Conservation (phyloP, 2,888 invertebrate genomes). For the Hemistola chrysoprasaria region DNA sequence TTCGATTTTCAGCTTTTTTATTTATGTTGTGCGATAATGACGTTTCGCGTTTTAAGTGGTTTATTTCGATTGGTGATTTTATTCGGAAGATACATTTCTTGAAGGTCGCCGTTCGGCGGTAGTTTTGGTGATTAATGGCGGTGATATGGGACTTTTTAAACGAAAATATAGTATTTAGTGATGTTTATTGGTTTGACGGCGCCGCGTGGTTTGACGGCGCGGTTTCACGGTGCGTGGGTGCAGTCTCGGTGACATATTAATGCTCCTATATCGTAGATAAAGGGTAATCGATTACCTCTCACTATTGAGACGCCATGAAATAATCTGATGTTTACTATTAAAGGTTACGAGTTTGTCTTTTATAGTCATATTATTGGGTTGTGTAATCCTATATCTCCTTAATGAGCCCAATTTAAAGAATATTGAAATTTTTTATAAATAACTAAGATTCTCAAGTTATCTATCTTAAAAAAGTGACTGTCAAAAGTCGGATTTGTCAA, state of each 20-base stretch:
- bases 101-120: slow-evolving; percentile 63
- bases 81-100: slow-evolving; percentile 78
- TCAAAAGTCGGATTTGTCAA: too few relatives aligned
- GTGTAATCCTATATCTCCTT: too few relatives aligned
- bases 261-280: slow-evolving; percentile 53
- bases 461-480: too few relatives aligned
- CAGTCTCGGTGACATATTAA: slow-evolving; percentile 53
- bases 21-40: slow-evolving; percentile 82
- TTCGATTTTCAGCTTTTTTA: slow-evolving; percentile 77
- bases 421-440: too few relatives aligned
- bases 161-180: slow-evolving; percentile 81
- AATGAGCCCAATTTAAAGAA: too few relatives aligned
- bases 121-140: slow-evolving; percentile 81
- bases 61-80: slow-evolving; percentile 76
- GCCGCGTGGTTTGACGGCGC: too few relatives aligned
- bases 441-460: too few relatives aligned
- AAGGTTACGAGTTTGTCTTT: too few relatives aligned
- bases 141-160: slow-evolving; percentile 81
- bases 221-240: slow-evolving; percentile 58
- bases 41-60: slow-evolving; percentile 82
- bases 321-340: too few relatives aligned
- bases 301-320: too few relatives aligned
- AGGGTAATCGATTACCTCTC: slow-evolving; percentile 53
- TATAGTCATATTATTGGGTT: too few relatives aligned
- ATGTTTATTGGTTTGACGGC: too few relatives aligned